These are phyloP conservation scores for Tiliacea aurago DNA, from an alignment of 2,888 invertebrate species.

Conservation along the genomic window DNA sequence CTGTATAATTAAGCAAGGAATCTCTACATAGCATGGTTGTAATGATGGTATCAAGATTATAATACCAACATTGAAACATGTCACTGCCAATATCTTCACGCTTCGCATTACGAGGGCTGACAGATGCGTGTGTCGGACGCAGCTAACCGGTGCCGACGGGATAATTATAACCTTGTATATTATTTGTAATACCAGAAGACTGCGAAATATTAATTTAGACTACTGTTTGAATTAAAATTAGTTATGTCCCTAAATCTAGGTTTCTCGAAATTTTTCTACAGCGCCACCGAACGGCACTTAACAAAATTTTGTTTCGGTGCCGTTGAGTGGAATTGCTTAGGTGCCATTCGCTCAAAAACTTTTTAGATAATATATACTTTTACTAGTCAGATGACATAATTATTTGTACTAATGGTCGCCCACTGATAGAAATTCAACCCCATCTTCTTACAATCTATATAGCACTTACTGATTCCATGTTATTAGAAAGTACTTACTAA, in stretches of 20 bases:
- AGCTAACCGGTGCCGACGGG: constrained; percentile 34
- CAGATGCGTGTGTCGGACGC: constrained; percentile 2
- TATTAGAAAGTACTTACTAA: no score
- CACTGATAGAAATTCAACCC: no score
- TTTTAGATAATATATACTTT: no score
- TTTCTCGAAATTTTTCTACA: neutral
- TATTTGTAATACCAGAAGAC: neutral
- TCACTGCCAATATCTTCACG: constrained; percentile 39
- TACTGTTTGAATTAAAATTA: neutral
- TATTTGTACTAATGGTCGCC: neutral
- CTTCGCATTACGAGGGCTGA: constrained; percentile 13
- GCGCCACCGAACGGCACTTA: no score
- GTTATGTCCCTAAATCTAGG: neutral
- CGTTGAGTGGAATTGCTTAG: no score
- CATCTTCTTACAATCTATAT: no score
- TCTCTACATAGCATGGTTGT: neutral
- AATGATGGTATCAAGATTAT: neutral
- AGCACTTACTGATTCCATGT: no score
- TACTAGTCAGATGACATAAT: neutral
- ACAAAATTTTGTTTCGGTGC: neutral
- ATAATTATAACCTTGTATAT: constrained; percentile 27
- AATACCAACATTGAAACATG: constrained; percentile 15
- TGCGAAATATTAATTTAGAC: constrained; percentile 1
- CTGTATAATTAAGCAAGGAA: no score
- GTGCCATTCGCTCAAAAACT: no score